These are phyloP conservation scores for Drosophila fungiperda DNA, from an alignment of 2,888 invertebrate species.

Conservation along the genomic window DNA sequence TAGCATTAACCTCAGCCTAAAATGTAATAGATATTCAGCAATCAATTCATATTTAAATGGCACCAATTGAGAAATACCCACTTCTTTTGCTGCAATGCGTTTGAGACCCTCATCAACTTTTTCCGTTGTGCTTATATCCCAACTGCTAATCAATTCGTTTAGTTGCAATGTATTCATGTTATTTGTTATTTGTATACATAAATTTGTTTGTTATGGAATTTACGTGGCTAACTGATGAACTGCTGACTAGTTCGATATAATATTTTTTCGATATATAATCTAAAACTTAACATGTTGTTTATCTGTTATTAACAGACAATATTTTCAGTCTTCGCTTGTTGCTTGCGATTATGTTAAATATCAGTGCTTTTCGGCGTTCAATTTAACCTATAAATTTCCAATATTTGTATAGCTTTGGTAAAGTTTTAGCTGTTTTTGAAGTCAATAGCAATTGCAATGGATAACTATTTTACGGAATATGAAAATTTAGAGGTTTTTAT, in stretches of 20 bases:
- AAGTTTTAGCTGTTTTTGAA: neutral
- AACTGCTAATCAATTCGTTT: constrained; percentile 50
- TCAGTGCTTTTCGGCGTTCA: neutral
- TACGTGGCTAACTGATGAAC: constrained; percentile 42
- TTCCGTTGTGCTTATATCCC: constrained; percentile 86
- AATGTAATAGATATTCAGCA: constrained; percentile 4
- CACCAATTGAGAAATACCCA: constrained; percentile 31
- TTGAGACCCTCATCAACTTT: constrained; percentile 85
- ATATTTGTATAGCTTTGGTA: neutral
- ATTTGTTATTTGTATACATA: neutral
- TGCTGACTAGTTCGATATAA: neutral
- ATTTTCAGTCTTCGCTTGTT: neutral
- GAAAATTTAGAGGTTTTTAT: constrained; percentile 90
- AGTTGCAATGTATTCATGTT: constrained; percentile 35
- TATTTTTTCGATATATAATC: neutral
- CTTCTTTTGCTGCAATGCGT: constrained; percentile 76
- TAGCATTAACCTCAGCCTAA: constrained; percentile 89
- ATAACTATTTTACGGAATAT: constrained; percentile 89
- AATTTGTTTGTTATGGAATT: constrained; percentile 39
- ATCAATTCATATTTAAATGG: neutral
- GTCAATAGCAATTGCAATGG: constrained; percentile 43
- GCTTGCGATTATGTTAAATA: constrained; percentile 14
- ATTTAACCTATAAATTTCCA: constrained; percentile 42
- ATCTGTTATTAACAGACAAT: constrained; percentile 9
- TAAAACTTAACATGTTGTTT: constrained; percentile 5